A percentile compares a stretch with the other conserved stretches of the same genome.
phyloP scores from a whole-genome alignment of 2,888 invertebrate genomes.

The Chrysodeixis includens region DNA sequence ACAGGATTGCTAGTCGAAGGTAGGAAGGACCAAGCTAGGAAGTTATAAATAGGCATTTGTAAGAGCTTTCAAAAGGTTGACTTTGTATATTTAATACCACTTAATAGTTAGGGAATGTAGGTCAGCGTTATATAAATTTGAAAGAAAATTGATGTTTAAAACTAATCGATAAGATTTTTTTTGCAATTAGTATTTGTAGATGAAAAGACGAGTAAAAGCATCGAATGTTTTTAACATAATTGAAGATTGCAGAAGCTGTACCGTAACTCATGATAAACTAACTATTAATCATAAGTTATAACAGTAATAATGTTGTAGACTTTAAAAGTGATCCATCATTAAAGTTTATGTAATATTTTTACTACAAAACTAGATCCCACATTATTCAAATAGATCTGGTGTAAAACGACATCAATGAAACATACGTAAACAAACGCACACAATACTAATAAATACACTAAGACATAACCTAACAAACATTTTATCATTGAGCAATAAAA shows the following conservation, averaged over 20 bases:
- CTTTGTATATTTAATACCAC: too few species aligned
- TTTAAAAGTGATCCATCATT: neutral
- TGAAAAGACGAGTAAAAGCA: too few species aligned
- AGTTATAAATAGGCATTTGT: neutral
- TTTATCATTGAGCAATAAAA: conserved; percentile 51
- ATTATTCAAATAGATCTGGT: conserved; percentile 41
- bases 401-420: conserved; percentile 37
- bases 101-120: too few species aligned
- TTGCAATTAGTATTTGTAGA: too few species aligned
- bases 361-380: conserved; percentile 15
- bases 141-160: too few species aligned
- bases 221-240: too few species aligned
- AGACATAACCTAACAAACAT: conserved; percentile 54
- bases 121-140: too few species aligned
- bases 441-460: conserved; percentile 36
- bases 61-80: too few species aligned
- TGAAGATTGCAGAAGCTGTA: too few species aligned
- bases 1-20: conserved; percentile 81
- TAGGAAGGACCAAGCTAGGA: conserved; percentile 41
- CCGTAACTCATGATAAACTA: too few species aligned
- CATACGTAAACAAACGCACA: conserved; percentile 37
- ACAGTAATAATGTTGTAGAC: neutral
- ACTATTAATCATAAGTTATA: too few species aligned
- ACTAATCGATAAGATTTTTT: too few species aligned
- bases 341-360: neutral